phyloP scores from a whole-genome alignment of 2,797 vertebrate species.

The Syngnathus rostellatus region DNA sequence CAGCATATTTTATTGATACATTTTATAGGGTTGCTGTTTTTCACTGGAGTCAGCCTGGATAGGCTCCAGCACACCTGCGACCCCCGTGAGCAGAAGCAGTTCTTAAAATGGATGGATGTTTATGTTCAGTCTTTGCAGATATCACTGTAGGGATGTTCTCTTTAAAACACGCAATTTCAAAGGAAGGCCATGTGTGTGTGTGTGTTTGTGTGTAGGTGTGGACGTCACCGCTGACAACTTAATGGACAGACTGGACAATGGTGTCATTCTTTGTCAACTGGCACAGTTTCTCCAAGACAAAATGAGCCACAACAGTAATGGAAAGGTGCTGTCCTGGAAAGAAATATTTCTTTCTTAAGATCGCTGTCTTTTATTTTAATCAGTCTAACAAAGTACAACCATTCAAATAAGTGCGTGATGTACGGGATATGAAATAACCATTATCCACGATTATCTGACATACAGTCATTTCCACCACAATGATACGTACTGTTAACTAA shows the following conservation, averaged over 20 bases:
- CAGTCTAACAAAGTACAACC: background rate
- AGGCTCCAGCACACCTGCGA: no score
- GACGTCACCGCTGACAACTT: constrained; percentile 84
- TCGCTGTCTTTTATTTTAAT: background rate
- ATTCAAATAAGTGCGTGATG: background rate
- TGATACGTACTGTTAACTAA: background rate
- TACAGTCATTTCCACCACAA: background rate
- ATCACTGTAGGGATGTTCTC: background rate
- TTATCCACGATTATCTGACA: background rate
- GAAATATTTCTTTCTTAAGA: background rate
- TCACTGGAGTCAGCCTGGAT: no score
- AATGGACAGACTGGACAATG: constrained; percentile 91
- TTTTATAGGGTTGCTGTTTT: background rate
- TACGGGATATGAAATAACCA: background rate
- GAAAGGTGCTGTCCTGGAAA: constrained; percentile 51
- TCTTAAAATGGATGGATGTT: background rate
- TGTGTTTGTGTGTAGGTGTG: constrained; percentile 63
- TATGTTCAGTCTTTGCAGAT: background rate
- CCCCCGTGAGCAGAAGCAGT: no score
- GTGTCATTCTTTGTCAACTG: constrained; percentile 86
- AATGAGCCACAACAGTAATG: constrained; percentile 66
- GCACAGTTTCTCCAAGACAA: constrained; percentile 85
- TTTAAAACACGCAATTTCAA: background rate
- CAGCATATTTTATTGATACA: background rate
- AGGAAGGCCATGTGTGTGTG: constrained; percentile 10